Percentiles rank a stretch among this genome's conserved stretches.
Evolutionary conservation across 92 coral and sea anemone species (phyloP).

Genomic region (Chrysogorgia sp.): DNA sequence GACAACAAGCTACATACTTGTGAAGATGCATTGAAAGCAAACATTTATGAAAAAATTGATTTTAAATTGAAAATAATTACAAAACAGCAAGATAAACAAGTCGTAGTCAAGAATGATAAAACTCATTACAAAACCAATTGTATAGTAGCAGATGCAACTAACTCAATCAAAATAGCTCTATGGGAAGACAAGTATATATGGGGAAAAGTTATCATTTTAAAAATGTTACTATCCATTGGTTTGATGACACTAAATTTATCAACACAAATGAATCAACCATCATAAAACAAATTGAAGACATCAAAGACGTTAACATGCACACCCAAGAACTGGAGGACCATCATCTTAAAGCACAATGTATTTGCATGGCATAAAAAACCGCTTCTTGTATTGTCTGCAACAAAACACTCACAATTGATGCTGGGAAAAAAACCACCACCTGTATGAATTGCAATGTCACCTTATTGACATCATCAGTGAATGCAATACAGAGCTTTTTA

Average conservation of each 20-base stretch:
- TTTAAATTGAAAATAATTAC: background rate
- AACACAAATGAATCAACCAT: constrained; percentile 50
- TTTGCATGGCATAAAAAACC: constrained; percentile 61
- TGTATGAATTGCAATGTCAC: constrained; percentile 62
- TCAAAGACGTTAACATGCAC: constrained; percentile 24
- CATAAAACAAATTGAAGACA: constrained; percentile 39
- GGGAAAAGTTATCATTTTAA: constrained; percentile 52
- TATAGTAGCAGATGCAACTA: constrained; percentile 42
- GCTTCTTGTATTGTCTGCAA: constrained; percentile 55
- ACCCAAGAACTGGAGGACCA: constrained; percentile 37
- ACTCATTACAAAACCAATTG: no score
- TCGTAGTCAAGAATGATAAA: background rate
- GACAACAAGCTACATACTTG: constrained; percentile 24
- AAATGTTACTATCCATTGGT: constrained; percentile 45
- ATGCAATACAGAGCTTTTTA: constrained; percentile 49
- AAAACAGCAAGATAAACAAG: constrained; percentile 1
- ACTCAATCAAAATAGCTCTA: constrained; percentile 8
- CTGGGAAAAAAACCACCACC: constrained; percentile 48
- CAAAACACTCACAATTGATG: constrained; percentile 49
- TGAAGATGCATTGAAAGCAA: constrained; percentile 18
- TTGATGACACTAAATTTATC: constrained; percentile 51
- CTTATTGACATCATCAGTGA: constrained; percentile 41
- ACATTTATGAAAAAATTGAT: constrained; percentile 14
- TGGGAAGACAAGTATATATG: constrained; percentile 13
- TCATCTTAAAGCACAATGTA: constrained; percentile 53